Percentiles rank a stretch among this genome's conserved stretches.
phyloP scores from a whole-genome alignment of 2,113 vertebrate species.

The Anas platyrhynchos region DNA sequence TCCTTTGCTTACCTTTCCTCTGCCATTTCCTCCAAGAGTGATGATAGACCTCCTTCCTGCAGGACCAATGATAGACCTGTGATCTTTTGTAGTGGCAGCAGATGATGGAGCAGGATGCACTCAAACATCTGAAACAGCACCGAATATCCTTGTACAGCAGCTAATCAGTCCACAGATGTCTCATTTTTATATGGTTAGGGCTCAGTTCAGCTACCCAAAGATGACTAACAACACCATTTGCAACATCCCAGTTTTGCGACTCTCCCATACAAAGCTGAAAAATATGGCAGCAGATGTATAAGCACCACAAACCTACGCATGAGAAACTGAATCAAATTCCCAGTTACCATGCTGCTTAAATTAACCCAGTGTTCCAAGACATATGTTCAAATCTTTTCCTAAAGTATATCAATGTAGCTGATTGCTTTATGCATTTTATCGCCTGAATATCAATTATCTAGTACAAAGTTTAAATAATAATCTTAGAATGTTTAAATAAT shows the following conservation, averaged over 20 bases:
- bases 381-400: background rate
- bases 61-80: background rate
- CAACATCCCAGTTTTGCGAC: background rate
- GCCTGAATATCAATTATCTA: background rate
- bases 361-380: background rate
- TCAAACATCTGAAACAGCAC: background rate
- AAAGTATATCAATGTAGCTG: background rate
- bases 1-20: background rate
- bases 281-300: background rate
- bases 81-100: background rate
- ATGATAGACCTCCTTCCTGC: background rate
- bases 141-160: background rate
- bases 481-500: background rate
- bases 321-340: background rate
- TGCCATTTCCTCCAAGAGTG: background rate
- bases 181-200: background rate
- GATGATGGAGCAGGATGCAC: background rate
- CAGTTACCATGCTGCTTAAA: background rate
- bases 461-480: background rate
- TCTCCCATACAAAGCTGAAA: background rate
- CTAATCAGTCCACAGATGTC: background rate
- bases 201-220: background rate
- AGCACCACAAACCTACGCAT: background rate
- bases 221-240: rapidly evolving
- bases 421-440: background rate